Evolutionary conservation across 2,113 vertebrate species (phyloP).

Genomic region (Nyctibius bracteatus): DNA sequence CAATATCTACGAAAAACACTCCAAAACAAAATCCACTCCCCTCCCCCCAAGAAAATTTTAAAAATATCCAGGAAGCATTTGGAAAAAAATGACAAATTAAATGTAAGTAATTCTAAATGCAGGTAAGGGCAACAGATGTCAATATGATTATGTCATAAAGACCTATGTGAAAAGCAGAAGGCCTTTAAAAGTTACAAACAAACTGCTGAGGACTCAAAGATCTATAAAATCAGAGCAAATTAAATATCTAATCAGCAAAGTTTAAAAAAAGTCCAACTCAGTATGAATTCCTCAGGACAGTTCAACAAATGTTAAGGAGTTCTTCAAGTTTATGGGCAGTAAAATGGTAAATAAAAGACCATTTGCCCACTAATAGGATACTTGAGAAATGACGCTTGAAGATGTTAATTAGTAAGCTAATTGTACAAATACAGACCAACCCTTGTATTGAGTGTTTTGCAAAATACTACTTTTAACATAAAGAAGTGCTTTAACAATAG

Average conservation of each 20-base stretch:
- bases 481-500: neutral
- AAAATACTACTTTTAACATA: neutral
- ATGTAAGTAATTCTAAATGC: neutral
- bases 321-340: neutral
- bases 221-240: neutral
- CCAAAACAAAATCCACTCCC: neutral
- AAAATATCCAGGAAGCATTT: neutral
- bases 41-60: neutral
- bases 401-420: neutral
- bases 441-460: neutral
- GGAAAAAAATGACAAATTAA: neutral
- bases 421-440: neutral
- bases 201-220: neutral
- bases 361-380: neutral
- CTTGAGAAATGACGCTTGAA: neutral
- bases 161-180: neutral
- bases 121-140: neutral
- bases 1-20: neutral
- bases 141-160: neutral
- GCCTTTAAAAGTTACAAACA: neutral
- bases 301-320: neutral
- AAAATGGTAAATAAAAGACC: neutral
- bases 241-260: neutral
- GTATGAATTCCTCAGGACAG: neutral
- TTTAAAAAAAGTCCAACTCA: neutral